Evolutionary conservation across 1,140 invertebrate species (phyloP), one percentile per base, ranked within the genome.

Genomic region (Pogonognathellus flavescens): DNA sequence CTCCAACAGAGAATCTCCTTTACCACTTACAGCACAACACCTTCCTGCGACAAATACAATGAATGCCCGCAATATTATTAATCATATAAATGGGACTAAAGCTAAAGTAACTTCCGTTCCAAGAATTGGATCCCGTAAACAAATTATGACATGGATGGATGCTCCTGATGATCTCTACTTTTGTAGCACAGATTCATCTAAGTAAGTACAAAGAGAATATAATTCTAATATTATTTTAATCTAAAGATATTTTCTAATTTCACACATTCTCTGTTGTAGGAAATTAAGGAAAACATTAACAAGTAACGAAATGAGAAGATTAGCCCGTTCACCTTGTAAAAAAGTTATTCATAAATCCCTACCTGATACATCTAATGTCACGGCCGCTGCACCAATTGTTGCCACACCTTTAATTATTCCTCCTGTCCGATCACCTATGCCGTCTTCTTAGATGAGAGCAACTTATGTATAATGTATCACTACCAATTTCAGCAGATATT

Each of bases 111-210:
- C 91, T 31, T 92, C 93, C 16, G 93, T 93, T 92, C 94, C 92
- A 72, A 92, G 93, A 86, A 92, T 94, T 88, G 93, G 93, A 82
- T 91, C 90, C 8, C 93, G 95, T 16, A 96, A 97, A 89, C 96
- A 97, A 92, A 96, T 97, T 70, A 97, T 98, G 89, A 98, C 96
- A 89, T 98, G 97, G 97, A 97, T 98, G 94, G 97, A 99, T 92
- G 97, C 97, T 70, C 97, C 97, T 6, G 97, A 99, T 91, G 97
- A 99, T 92, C 95, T 98, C 81, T 99, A 97, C 91, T 99, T 98
- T 92, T 94, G 96, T 90, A 96, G 96, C 86, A 97, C 95, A 53
- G 95, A 96, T 89, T 92, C 93, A 89, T 96, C 95, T 89, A 98
- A 96, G 97, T 98, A 92, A 93, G 94, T 89, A 41, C 80, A 55